A percentile compares a stretch with the other conserved stretches of the same genome.
phyloP scores from a whole-genome alignment of 2,113 vertebrate species.

The Microcebus lehilahytsara region DNA sequence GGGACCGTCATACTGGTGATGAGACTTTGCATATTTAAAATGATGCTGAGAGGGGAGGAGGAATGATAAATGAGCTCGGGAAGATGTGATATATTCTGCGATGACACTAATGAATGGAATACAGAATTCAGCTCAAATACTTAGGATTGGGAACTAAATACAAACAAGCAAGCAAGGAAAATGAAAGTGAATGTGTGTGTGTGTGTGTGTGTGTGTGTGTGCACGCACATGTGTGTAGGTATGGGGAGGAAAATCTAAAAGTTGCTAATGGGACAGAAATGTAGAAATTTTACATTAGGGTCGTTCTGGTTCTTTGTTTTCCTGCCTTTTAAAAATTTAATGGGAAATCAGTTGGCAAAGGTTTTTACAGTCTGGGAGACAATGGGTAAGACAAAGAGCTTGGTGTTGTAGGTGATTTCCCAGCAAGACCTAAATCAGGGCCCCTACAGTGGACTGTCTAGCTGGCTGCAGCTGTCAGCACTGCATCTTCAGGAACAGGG shows the following conservation, averaged over 20 bases:
- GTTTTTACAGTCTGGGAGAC: constrained; percentile 59
- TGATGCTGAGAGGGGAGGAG: constrained; percentile 22
- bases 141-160: background rate
- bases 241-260: background rate
- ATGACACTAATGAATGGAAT: constrained; percentile 37
- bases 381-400: constrained; percentile 45
- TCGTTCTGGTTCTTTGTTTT: constrained; percentile 39
- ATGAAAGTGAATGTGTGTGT: background rate
- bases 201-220: background rate
- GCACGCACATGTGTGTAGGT: background rate
- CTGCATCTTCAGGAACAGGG: rapidly evolving
- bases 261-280: constrained; percentile 23
- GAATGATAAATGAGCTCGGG: constrained; percentile 48
- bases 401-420: background rate
- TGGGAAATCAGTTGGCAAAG: constrained; percentile 56
- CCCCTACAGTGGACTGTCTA: background rate
- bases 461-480: background rate
- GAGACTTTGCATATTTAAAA: constrained; percentile 45
- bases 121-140: background rate
- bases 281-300: background rate
- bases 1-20: background rate
- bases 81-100: constrained; percentile 33
- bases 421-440: constrained; percentile 10
- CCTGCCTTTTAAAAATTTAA: background rate
- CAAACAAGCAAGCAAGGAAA: background rate